phyloP scores from a whole-genome alignment of 1,140 invertebrate genomes.

The Drosophila subpulchrella region DNA sequence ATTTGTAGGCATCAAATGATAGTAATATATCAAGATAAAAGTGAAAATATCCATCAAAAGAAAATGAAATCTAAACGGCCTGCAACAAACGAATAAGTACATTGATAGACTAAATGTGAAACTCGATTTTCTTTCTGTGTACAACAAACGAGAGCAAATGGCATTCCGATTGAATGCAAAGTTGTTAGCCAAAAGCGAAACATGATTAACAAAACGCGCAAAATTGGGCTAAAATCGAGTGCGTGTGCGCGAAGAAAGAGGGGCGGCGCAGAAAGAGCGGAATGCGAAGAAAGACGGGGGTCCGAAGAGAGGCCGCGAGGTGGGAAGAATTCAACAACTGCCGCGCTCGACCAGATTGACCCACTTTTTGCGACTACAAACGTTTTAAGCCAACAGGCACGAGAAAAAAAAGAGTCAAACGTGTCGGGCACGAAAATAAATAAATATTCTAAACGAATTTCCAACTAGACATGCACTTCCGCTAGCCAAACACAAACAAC shows the following conservation, averaged over 20 bases:
- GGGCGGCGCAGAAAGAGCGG: background rate
- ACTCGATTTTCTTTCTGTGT: background rate
- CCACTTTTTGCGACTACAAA: conserved; percentile 18
- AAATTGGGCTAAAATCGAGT: conserved; percentile 58
- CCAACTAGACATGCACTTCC: conserved; percentile 49
- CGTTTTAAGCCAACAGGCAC: background rate
- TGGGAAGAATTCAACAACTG: conserved; percentile 28
- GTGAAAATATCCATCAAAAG: background rate
- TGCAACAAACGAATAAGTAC: background rate
- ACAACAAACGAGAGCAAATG: conserved; percentile 23
- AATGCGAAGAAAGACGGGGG: background rate
- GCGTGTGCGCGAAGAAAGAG: conserved; percentile 9
- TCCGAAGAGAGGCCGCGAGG: background rate
- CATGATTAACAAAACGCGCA: conserved; percentile 78
- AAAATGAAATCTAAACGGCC: no score
- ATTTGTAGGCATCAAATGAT: no score
- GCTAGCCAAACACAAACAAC: conserved; percentile 11
- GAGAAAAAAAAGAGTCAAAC: conserved; percentile 9
- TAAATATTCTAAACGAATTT: conserved; percentile 49
- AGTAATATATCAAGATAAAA: background rate
- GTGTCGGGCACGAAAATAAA: conserved; percentile 32
- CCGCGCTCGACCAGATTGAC: conserved; percentile 22
- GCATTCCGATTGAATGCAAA: conserved; percentile 68
- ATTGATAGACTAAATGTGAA: background rate
- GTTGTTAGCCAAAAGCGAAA: conserved; percentile 72